phyloP scores from a whole-genome alignment of 2,113 vertebrate species.

The Prunella fulvescens region DNA sequence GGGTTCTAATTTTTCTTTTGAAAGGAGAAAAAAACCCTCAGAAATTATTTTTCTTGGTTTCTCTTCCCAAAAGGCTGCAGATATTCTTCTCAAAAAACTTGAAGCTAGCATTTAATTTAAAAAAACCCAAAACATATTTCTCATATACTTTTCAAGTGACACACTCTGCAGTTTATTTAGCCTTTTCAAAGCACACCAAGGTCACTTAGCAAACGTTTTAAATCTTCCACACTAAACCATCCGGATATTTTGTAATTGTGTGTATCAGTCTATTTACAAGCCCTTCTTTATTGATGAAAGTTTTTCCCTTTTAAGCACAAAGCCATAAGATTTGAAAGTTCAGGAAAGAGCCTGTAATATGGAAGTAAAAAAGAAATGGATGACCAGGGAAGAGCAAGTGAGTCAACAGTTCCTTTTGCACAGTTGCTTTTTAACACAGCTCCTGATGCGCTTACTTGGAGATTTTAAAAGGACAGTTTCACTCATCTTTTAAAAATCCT shows the following conservation, averaged over 20 bases:
- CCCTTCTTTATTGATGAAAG: not conserved
- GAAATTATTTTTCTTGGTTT: constrained; percentile 49
- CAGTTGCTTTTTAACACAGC: not conserved
- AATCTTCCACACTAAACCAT: not conserved
- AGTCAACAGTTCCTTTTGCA: not conserved
- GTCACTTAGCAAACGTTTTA: not conserved
- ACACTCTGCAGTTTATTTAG: not conserved
- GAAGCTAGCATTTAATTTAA: not conserved
- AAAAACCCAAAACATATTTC: not conserved
- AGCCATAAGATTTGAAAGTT: not conserved
- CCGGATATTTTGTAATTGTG: not conserved
- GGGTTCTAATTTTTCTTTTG: constrained; percentile 63
- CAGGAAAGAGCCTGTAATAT: not conserved
- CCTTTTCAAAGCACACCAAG: not conserved
- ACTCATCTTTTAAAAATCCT: not conserved
- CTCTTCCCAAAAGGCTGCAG: constrained; percentile 14
- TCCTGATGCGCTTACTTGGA: not conserved
- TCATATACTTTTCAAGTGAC: not conserved
- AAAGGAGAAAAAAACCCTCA: not conserved
- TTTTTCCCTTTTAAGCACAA: not conserved
- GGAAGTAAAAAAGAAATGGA: not conserved
- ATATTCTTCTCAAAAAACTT: not conserved
- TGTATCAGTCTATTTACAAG: not conserved
- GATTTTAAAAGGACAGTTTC: not conserved
- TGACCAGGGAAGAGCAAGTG: not conserved